Conservation (phyloP, 1,140 invertebrate genomes). For the Drosophila asahinai region DNA sequence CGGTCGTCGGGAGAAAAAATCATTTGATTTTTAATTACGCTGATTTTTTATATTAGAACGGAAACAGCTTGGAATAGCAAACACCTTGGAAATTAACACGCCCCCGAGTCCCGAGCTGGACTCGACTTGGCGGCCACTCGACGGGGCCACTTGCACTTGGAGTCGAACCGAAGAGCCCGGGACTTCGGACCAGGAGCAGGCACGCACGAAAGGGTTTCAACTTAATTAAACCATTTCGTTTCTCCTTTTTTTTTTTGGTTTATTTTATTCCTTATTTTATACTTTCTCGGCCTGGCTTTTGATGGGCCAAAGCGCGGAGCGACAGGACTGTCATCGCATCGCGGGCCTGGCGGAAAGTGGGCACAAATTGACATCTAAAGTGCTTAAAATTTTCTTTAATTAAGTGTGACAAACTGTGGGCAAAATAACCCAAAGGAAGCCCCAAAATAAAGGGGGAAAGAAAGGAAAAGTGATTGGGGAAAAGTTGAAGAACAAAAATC, state of each 20-base stretch:
- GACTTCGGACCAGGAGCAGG: constrained; percentile 19
- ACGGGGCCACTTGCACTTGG: constrained; percentile 65
- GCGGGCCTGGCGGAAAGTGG: constrained; percentile 63
- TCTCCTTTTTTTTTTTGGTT: constrained; percentile 37
- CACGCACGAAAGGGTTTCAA: constrained; percentile 84
- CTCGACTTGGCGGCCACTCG: constrained; percentile 24
- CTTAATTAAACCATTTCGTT: constrained; percentile 82
- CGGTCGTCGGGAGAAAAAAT: constrained; percentile 54
- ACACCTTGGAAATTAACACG: constrained; percentile 82
- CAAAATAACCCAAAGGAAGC: constrained; percentile 23
- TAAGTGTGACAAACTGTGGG: constrained; percentile 83
- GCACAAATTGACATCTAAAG: constrained; percentile 83
- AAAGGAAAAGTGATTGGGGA: not conserved
- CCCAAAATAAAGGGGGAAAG: not conserved
- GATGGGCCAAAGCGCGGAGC: constrained; percentile 11
- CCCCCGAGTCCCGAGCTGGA: constrained; percentile 19
- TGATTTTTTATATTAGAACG: constrained; percentile 81
- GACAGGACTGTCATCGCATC: constrained; percentile 72
- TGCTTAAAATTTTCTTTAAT: constrained; percentile 84
- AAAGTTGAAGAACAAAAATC: not conserved
- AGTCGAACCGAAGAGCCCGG: constrained; percentile 12
- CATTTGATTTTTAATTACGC: constrained; percentile 85
- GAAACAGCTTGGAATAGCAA: constrained; percentile 79
- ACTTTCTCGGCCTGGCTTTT: constrained; percentile 37
- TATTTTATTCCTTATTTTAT: constrained; percentile 31